Percentiles rank a stretch among this genome's conserved stretches.
Evolutionary conservation across 2,113 vertebrate species (phyloP).

Genomic region (Hippocampus zosterae): DNA sequence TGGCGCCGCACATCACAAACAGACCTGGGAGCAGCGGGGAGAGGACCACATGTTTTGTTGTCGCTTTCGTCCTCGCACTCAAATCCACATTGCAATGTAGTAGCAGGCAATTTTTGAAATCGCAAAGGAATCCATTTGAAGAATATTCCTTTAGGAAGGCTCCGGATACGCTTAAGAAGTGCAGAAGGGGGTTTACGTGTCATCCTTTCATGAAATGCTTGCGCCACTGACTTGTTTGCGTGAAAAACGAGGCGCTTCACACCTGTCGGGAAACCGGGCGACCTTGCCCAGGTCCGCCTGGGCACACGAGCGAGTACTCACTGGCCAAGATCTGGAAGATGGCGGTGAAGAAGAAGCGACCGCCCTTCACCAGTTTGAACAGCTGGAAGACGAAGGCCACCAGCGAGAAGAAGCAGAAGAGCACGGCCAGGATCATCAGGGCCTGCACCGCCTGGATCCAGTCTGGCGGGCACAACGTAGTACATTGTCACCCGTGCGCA

Average conservation of each 20-base stretch:
- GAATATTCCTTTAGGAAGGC: too few relatives aligned
- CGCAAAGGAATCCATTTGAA: too few relatives aligned
- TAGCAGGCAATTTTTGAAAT: too few relatives aligned
- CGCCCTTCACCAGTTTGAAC: constrained; percentile 92
- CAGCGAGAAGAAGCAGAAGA: constrained; percentile 90
- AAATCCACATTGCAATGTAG: too few relatives aligned
- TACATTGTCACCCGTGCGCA: background rate
- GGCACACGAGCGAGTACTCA: constrained; percentile 66
- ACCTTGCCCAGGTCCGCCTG: background rate
- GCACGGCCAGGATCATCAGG: constrained; percentile 91
- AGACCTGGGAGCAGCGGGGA: constrained; percentile 70
- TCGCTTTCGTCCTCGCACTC: too few relatives aligned
- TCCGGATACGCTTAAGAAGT: too few relatives aligned
- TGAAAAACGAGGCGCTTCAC: background rate
- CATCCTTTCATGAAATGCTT: too few relatives aligned
- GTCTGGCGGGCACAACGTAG: constrained; percentile 63
- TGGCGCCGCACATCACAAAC: constrained; percentile 89
- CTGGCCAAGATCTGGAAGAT: constrained; percentile 92
- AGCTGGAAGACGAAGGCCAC: constrained; percentile 93
- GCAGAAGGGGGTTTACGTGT: too few relatives aligned
- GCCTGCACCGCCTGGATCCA: constrained; percentile 97
- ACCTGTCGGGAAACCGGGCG: background rate
- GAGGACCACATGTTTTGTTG: too few relatives aligned
- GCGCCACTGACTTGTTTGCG: too few relatives aligned
- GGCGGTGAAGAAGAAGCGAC: constrained; percentile 90